phyloP scores from a whole-genome alignment of 1,140 invertebrate genomes.

The Probaryconus sp. region DNA sequence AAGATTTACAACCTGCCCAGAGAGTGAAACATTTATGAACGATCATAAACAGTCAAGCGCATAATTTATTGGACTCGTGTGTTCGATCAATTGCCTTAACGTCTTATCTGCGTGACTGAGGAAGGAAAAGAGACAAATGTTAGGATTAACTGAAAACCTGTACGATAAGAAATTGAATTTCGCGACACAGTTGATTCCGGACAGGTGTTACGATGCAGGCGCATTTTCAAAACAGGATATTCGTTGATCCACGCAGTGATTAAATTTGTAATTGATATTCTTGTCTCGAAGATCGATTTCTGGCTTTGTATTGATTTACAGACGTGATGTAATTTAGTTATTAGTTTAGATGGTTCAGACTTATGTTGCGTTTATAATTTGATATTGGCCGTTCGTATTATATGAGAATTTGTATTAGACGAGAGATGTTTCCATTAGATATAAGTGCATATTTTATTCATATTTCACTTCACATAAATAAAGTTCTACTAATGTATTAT shows the following conservation, averaged over 20 bases:
- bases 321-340: too few relatives aligned
- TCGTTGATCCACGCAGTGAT: slow-evolving; percentile 12
- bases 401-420: too few relatives aligned
- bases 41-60: slow-evolving; percentile 37
- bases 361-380: too few relatives aligned
- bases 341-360: too few relatives aligned
- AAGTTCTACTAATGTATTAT: too few relatives aligned
- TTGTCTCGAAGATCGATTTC: slow-evolving; percentile 6
- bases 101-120: slow-evolving; percentile 27
- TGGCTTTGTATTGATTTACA: too few relatives aligned
- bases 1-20: slow-evolving; percentile 15
- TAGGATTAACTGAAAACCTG: slow-evolving; percentile 1
- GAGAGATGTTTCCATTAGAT: too few relatives aligned
- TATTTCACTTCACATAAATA: too few relatives aligned
- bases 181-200: slow-evolving; percentile 12
- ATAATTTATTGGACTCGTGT: slow-evolving; percentile 30
- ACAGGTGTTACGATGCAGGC: slow-evolving; percentile 20
- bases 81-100: slow-evolving; percentile 10
- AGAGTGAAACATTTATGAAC: slow-evolving; percentile 28
- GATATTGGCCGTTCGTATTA: too few relatives aligned
- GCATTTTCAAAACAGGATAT: slow-evolving; percentile 22
- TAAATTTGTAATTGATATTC: slow-evolving; percentile 28
- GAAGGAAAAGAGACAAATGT: slow-evolving; percentile 27
- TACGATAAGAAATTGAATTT: slow-evolving; percentile 37
- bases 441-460: too few relatives aligned